Evolutionary conservation across 2,888 invertebrate species (phyloP).

Genomic region (Pandemis heparana): DNA sequence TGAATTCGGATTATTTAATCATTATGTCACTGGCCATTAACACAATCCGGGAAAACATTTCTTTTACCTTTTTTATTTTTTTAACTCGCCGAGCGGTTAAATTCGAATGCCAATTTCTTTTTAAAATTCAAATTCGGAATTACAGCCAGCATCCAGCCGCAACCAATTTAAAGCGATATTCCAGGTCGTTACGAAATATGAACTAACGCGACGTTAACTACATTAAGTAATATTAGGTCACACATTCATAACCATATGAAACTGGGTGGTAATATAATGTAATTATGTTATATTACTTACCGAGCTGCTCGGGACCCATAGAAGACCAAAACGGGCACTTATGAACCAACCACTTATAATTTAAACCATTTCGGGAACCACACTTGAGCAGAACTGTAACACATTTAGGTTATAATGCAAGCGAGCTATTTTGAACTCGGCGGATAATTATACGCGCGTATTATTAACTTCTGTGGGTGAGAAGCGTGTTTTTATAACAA

Average conservation of each 20-base stretch:
- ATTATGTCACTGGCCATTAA: conserved; percentile 44
- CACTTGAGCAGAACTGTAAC: not conserved
- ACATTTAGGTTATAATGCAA: conserved; percentile 35
- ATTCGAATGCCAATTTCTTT: not conserved
- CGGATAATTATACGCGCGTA: conserved; percentile 25
- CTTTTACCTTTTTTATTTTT: conserved; percentile 12
- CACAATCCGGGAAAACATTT: not conserved
- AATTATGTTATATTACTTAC: conserved; percentile 1
- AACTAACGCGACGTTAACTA: not conserved
- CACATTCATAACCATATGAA: conserved; percentile 12
- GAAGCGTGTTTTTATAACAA: conserved; percentile 50
- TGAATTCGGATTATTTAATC: conserved; percentile 29
- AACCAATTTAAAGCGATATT: not conserved
- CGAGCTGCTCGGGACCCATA: conserved; percentile 1
- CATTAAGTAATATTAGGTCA: conserved; percentile 26
- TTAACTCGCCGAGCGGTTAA: not conserved
- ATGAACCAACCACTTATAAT: not conserved
- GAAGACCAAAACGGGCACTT: not conserved
- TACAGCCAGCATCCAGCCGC: not conserved
- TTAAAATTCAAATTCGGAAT: not conserved
- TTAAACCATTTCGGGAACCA: conserved; percentile 10
- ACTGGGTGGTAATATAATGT: not conserved
- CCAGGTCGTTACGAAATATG: not conserved
- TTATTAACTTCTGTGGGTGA: conserved; percentile 44
- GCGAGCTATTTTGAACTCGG: conserved; percentile 3